A percentile compares a stretch with the other conserved stretches of the same genome.
phyloP scores from a whole-genome alignment of 2,797 vertebrate species.

The Syngnathus acus region DNA sequence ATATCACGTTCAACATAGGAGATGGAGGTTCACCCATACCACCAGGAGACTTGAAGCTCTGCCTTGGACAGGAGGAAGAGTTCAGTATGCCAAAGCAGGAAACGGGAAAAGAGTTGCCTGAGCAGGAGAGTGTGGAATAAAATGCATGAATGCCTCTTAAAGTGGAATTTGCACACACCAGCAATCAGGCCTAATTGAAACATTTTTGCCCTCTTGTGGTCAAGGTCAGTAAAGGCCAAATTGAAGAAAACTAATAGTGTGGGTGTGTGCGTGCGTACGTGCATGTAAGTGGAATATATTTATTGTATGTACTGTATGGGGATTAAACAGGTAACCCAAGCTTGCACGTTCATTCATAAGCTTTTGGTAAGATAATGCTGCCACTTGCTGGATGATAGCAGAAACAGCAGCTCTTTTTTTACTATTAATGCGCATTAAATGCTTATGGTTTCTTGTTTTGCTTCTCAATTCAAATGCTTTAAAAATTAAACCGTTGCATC shows the following conservation, averaged over 20 bases:
- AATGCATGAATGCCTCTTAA: not conserved
- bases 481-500: not conserved
- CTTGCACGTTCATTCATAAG: not conserved
- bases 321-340: not conserved
- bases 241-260: no score
- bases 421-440: not conserved
- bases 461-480: not conserved
- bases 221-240: not conserved
- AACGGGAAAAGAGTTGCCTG: constrained; percentile 55
- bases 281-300: not conserved
- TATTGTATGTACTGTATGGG: not conserved
- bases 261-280: not conserved
- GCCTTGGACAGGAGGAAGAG: constrained; percentile 60
- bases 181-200: not conserved
- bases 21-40: constrained; percentile 32
- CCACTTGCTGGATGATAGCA: not conserved
- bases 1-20: constrained; percentile 58
- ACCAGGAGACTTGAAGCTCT: constrained; percentile 31
- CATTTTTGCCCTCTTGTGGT: not conserved
- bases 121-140: constrained; percentile 46
- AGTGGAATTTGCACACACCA: not conserved
- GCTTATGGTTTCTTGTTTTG: not conserved
- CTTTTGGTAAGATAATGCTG: not conserved
- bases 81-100: constrained; percentile 61
- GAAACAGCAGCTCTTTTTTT: not conserved